phyloP scores from a whole-genome alignment of 2,888 invertebrate species.

The Antheraea yamamai region DNA sequence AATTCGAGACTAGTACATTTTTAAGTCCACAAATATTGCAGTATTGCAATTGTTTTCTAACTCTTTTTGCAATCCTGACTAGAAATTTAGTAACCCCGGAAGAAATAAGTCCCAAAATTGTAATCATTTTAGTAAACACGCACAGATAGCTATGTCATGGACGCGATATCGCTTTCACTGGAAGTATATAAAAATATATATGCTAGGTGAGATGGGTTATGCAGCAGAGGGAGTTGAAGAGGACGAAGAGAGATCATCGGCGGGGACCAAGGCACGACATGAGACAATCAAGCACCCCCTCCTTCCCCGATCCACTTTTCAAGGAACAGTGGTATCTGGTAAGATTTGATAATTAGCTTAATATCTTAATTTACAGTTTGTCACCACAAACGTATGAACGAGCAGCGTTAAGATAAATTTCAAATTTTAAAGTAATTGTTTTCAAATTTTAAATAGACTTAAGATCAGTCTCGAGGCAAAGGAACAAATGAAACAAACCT shows the following conservation, averaged over 20 bases:
- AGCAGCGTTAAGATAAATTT: neutral
- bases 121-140: neutral
- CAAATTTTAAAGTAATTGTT: neutral
- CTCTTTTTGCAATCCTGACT: neutral
- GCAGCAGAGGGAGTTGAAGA: constrained; percentile 93
- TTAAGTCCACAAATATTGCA: no score
- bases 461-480: neutral
- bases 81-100: neutral
- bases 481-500: constrained; percentile 7
- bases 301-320: constrained; percentile 95
- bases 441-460: neutral
- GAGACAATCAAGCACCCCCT: constrained; percentile 75
- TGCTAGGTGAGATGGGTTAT: constrained; percentile 94
- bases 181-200: neutral
- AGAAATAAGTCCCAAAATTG: neutral
- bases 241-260: constrained; percentile 92
- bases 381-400: neutral
- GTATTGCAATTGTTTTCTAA: neutral
- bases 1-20: no score
- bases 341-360: constrained; percentile 72
- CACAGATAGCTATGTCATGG: neutral
- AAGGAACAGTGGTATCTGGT: constrained; percentile 99
- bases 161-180: neutral
- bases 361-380: neutral
- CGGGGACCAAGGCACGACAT: constrained; percentile 70